phyloP scores from a whole-genome alignment of 2,113 vertebrate genomes.

The Siniperca knerii region DNA sequence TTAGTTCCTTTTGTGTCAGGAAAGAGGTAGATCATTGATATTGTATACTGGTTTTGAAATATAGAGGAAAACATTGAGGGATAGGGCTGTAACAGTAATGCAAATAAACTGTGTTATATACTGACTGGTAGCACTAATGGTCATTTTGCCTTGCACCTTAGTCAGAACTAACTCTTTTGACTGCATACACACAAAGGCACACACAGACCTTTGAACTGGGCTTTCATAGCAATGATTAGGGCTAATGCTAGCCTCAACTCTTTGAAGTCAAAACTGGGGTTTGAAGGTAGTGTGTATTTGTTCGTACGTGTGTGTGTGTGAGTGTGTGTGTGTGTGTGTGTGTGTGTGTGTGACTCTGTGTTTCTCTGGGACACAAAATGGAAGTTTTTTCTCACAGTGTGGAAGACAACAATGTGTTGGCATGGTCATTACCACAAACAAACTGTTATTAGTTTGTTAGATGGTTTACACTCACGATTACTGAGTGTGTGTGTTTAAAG shows the following conservation, averaged over 20 bases:
- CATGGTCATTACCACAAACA: constrained; percentile 64
- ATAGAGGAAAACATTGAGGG: constrained; percentile 53
- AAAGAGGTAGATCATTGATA: constrained; percentile 42
- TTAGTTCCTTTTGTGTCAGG: constrained; percentile 38
- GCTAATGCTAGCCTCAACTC: constrained; percentile 58
- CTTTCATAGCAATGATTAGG: constrained; percentile 50
- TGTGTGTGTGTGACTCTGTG: background rate
- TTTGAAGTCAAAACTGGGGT: constrained; percentile 66
- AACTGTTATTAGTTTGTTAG: constrained; percentile 60
- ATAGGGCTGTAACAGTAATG: constrained; percentile 25
- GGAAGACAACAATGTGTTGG: constrained; percentile 47
- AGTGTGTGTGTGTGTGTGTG: constrained; percentile 6
- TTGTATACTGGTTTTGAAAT: constrained; percentile 54
- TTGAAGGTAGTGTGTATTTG: constrained; percentile 33
- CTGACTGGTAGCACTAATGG: constrained; percentile 19
- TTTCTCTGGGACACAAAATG: constrained; percentile 37
- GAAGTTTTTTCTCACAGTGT: constrained; percentile 60
- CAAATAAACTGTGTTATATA: constrained; percentile 56
- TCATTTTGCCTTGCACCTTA: constrained; percentile 23
- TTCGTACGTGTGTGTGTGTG: background rate
- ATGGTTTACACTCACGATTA: constrained; percentile 7
- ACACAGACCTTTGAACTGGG: constrained; percentile 70
- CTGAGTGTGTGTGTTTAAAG: constrained; percentile 16
- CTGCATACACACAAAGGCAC: constrained; percentile 20
- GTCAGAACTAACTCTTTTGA: constrained; percentile 34